Evolutionary conservation across 2,113 vertebrate genomes (phyloP), one percentile per base, ranked within the genome.

Genomic region (Acanthochromis polyacanthus): DNA sequence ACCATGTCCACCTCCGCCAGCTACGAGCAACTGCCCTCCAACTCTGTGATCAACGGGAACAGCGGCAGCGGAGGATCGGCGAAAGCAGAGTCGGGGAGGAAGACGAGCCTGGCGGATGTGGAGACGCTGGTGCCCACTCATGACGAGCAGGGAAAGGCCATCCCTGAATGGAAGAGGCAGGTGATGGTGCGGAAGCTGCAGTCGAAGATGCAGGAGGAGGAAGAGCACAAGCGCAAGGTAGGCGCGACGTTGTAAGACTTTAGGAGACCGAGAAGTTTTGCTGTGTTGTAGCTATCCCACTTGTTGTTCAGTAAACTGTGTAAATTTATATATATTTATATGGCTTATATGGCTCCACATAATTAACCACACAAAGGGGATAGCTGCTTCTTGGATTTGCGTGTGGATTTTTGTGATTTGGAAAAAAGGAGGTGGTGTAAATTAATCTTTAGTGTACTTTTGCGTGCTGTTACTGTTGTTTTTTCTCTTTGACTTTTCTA

Each of bases 131-230:
- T 99, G 68, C 98, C 98, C 75, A 97, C 96, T 19, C 96, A 95
- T 0, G 97, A 98, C 0, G 97, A 98, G 89, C 96, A 97, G 92
- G 97, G 96, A 23, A 94, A 95, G 72, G 92, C 96, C 38, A 97
- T 98, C 83, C 97, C 97, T 0, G 97, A 98, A 82, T 98, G 97
- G 97, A 98, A 98, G 91, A 93, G 97, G 30, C 97, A 98, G 88
- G 97, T 98, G 93, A 98, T 98, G 97, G 96, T 97, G 46, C 94
- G 97, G 10, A 99, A 99, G 91, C 93, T 99, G 70, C 98, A 98
- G 87, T 93, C 94, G 82, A 98, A 97, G 91, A 97, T 98, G 90
- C 98, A 99, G 78, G 97, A 99, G 80, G 98, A 99, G 74, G 97
- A 99, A 56, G 96, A 98, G 64, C 95, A 96, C 89, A 95, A 94